Evolutionary conservation across 2,797 vertebrate genomes (phyloP), one percentile per base, ranked within the genome.

Genomic region (Danio tinwini): DNA sequence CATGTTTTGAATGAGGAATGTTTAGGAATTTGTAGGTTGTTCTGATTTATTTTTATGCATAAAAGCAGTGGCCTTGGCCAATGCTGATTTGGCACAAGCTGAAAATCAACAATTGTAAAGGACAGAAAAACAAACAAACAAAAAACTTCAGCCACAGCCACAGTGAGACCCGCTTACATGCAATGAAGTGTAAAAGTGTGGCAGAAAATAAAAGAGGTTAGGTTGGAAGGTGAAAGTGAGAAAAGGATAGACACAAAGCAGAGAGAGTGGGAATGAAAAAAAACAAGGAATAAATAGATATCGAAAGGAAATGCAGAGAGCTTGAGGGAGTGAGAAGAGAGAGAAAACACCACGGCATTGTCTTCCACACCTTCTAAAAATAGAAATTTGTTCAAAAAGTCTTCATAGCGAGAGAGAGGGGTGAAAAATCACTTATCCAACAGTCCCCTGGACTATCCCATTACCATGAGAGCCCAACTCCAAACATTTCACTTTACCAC

Each of bases 361-460:
- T 79, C 79, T 81, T 79, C 61, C 21, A 71, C 44, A 76, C 45
- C 11, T 61, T 84, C 87, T 94, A 94, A 93, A 95, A 94, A 94
- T 90, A 93, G 91, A 87, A 56, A 44, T 88, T 84, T 88, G 90
- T 37, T 83, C 55, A 80, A 82, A 53, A 73, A 42, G 19, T n/a
- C 42, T 13, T 56, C 21, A 58, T 13, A 47, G 70, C 0, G 29
- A 47, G 62, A 61, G 61, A 77, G 55, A 62, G 72, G 52, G 71
- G 19, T 16, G 40, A 65, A 75, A 61, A 80, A 86, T 82, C 81
- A 85, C 84, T 82, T 83, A 86, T 85, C 85, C 88, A 84, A 88
- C 79, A 83, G 84, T 86, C 19, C 77, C 84, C 87, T 83, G 88
- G 89, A 87, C 85, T 87, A 87, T 87, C 87, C 89, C 86, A 88